Evolutionary conservation across 2,888 invertebrate species (phyloP), one percentile per base, ranked within the genome.

Genomic region (Agrochola lychnidis): DNA sequence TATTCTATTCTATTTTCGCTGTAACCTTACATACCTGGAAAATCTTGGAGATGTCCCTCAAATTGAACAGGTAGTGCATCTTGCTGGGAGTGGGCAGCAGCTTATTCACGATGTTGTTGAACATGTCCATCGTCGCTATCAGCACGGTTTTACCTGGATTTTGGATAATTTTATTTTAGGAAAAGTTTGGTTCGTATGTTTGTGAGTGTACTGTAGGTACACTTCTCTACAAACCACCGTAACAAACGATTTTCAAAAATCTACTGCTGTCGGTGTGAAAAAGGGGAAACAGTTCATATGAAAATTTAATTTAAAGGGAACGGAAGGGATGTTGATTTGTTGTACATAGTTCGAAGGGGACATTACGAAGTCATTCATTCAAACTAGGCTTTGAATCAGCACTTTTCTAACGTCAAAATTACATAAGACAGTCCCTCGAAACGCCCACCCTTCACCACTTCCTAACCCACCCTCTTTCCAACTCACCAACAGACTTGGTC

Each of bases 31-130:
- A 61, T 84, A 96, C 97, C 92, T 96, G 96, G 88, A 98, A 98
- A 59, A 99, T 98, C 96, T 98, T 98, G 1, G 99, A 99, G 85
- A 99, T 98, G 90, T 99, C 99, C 85, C 99, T 96, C 89, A 99
- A 94, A 93, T 99, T 99, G 95, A 99, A 99, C 57, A 99, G 95
- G 89, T 99, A 99, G 94, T 99, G 99, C 92, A 98, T 98, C 93
- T 99, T 99, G 79, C 98, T 97, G 0, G 99, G 99, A 0, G 99
- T 99, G 0, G 99, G 99, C 62, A 99, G 94, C 96, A 99, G 97
- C 91, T 98, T 98, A 0, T 93, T 94, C 1, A 97, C 97, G 0
- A 99, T 98, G 83, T 97, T 97, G 89, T 98, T 97, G 93, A 98
- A 99, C 86, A 99, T 95, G 84, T 98, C 98, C 88, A 99, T 97